Conservation (phyloP, 2,888 invertebrate species). For the Seira sanloemensis region DNA sequence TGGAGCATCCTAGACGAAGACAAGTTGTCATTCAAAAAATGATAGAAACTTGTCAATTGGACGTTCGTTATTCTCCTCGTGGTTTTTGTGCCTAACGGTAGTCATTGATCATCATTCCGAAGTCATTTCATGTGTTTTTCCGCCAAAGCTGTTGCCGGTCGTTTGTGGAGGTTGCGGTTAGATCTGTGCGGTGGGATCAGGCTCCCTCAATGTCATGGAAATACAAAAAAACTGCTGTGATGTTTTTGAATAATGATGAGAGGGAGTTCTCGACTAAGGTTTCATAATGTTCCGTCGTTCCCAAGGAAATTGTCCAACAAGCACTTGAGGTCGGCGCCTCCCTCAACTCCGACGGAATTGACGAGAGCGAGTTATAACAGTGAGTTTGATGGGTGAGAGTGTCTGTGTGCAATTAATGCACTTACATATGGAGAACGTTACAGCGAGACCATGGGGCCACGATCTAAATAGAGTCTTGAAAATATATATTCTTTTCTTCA, state of each 20-base stretch:
- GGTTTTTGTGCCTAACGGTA: no score
- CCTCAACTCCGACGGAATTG: neutral
- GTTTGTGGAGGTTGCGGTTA: neutral
- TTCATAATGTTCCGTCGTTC: neutral
- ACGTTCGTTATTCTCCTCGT: no score
- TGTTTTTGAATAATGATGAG: no score
- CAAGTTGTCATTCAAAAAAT: no score
- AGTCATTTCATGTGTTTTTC: neutral
- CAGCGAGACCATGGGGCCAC: neutral
- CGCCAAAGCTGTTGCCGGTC: neutral
- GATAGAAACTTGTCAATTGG: no score
- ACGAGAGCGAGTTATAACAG: no score
- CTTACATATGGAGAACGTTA: neutral
- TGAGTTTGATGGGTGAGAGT: neutral
- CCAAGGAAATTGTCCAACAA: neutral
- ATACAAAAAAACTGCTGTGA: no score
- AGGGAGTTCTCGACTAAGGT: no score
- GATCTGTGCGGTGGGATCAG: neutral
- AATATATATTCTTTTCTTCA: conserved; percentile 1
- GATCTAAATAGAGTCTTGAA: conserved; percentile 13
- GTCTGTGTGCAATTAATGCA: neutral
- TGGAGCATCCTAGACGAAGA: no score
- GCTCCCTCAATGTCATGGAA: neutral
- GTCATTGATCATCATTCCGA: neutral
- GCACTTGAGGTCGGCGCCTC: conserved; percentile 7